These are phyloP conservation scores for Orthonychiurus folsomi DNA, from an alignment of 2,888 invertebrate genomes.

Conservation along the genomic window DNA sequence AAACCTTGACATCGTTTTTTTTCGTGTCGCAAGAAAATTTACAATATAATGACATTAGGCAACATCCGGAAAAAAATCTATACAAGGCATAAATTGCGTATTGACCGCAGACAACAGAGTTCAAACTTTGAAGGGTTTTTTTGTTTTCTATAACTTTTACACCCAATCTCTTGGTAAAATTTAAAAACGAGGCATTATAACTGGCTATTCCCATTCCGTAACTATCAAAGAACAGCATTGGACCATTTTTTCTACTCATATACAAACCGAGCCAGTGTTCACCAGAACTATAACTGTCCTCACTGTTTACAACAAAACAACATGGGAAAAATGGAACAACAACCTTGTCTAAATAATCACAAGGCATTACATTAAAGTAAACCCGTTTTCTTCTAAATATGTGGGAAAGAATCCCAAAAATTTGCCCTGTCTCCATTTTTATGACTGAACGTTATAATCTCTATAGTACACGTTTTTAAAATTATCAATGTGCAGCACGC, in stretches of 20 bases:
- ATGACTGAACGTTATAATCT: constrained; percentile 16
- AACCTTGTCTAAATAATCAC: constrained; percentile 10
- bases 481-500: constrained; percentile 19
- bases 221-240: constrained; percentile 15
- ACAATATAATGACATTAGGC: constrained; percentile 4
- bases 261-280: constrained; percentile 19
- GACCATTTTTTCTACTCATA: not conserved
- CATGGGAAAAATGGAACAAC: constrained; percentile 13
- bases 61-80: constrained; percentile 2
- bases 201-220: constrained; percentile 15
- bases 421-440: constrained; percentile 17
- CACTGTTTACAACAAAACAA: constrained; percentile 16
- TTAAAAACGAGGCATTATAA: constrained; percentile 17
- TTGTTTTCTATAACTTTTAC: constrained; percentile 8
- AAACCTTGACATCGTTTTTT: constrained; percentile 9
- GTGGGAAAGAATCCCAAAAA: not conserved
- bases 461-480: constrained; percentile 19
- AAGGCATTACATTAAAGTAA: constrained; percentile 15
- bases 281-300: constrained; percentile 2
- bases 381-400: constrained; percentile 5
- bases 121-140: constrained; percentile 8
- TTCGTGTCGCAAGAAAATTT: constrained; percentile 6
- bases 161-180: constrained; percentile 14
- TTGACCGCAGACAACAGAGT: constrained; percentile 10
- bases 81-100: constrained; percentile 12